phyloP scores from a whole-genome alignment of 1,140 invertebrate genomes.

The Aphelenchoides avenae region DNA sequence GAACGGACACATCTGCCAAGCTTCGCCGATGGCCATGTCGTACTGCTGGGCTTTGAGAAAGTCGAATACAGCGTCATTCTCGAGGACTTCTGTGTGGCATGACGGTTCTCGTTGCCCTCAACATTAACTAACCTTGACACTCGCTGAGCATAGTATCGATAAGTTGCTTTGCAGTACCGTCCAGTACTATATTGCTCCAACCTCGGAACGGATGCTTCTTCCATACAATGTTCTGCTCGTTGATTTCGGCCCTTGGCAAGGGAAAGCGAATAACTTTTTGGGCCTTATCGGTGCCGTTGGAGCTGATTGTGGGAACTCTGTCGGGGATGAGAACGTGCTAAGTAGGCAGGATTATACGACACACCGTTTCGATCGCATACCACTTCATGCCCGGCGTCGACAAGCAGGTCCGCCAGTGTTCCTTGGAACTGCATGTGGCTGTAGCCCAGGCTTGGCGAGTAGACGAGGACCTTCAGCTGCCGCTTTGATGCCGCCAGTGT shows the following conservation, averaged over 20 bases:
- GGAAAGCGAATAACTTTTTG: neutral
- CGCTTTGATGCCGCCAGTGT: too few species aligned
- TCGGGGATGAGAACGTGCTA: neutral
- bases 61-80: neutral
- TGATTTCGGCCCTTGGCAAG: neutral
- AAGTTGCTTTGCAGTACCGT: too few species aligned
- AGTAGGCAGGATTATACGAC: neutral
- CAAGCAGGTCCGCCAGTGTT: slow-evolving; percentile 34
- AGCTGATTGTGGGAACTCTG: neutral
- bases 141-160: too few species aligned
- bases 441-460: slow-evolving; percentile 22
- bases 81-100: neutral
- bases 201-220: too few species aligned
- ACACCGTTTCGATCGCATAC: slow-evolving; percentile 4
- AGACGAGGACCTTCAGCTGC: slow-evolving; percentile 26
- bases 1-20: slow-evolving; percentile 16
- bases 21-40: slow-evolving; percentile 24
- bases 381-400: slow-evolving; percentile 41
- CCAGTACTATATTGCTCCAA: too few species aligned
- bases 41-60: slow-evolving; percentile 11
- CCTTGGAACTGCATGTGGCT: slow-evolving; percentile 38
- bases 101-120: neutral
- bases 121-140: too few species aligned
- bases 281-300: neutral
- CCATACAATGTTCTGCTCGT: neutral